Base-by-base conservation (phyloP, 1,140 invertebrate genomes). In the Drosophila auraria region DNA sequence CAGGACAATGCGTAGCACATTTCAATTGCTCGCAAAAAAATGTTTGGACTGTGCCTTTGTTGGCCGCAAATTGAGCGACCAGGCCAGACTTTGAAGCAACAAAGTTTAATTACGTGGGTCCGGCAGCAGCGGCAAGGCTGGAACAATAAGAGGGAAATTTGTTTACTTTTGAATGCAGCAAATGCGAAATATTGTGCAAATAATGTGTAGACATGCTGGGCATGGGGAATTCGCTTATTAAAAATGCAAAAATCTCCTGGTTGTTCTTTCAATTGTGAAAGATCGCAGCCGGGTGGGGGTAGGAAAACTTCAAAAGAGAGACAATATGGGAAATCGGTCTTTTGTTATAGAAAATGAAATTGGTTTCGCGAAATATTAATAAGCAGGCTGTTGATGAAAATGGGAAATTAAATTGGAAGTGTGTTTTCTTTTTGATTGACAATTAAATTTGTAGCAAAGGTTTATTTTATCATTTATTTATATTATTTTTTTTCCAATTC, bases 21-120 rank as follows among this genome's bases (percentile, higher is more conserved):
- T 87, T 87, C 84, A 83, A 87, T 87, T 84, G 81, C 81, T 84
- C 23, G 64, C 69, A 89, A 87, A 87, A 87, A 87, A 86, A 87
- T 82, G 79, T 77, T 84, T 80, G 64, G 30, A 63, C 82, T 82
- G 74, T 61, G 80, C 83, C 71, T 89, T 87, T 87, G 84, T 87
- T 87, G 83, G 69, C 78, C 82, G 74, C 84, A 87, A 87, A 87
- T 87, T 84, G 84, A 87, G 83, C 84, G 84, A 78, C 84, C 80
- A 78, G 56, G 57, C 57, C 69, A 59, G 58, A 83, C 84, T 89
- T 89, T 87, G 84, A 83, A 87, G 80, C 81, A 89, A 89, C 86
- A 89, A 89, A 87, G 80, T 89, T 87, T 87, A 87, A 87, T 87
- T 87, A 87, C 83, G 83, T 74, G 78, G 65, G 65, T 47, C 42